phyloP scores from a whole-genome alignment of 2,888 invertebrate species.

The Catonia carolina region DNA sequence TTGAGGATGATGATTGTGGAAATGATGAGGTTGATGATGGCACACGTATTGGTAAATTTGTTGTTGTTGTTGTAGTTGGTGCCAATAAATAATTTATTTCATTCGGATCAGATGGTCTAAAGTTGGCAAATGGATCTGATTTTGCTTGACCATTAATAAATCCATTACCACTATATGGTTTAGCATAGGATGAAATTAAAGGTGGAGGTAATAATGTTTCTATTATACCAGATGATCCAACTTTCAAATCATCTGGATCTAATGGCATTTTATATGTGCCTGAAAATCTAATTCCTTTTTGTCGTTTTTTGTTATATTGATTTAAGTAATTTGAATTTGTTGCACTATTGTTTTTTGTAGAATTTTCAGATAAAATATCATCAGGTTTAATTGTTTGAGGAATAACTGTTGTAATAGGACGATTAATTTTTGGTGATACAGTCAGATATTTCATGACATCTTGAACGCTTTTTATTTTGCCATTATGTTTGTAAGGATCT shows the following conservation, averaged over 20 bases:
- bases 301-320: not conserved
- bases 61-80: not conserved
- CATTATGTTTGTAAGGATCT: constrained; percentile 18
- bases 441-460: constrained; percentile 13
- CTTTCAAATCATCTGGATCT: constrained; percentile 19
- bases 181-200: not conserved
- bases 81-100: constrained; percentile 20
- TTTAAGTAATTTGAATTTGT: not conserved
- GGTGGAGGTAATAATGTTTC: constrained; percentile 6
- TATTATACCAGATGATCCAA: constrained; percentile 6
- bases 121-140: constrained; percentile 29
- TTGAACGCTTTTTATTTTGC: constrained; percentile 12
- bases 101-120: constrained; percentile 30
- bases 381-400: not conserved
- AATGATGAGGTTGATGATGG: too few relatives aligned
- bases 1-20: too few relatives aligned
- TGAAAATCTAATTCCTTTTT: constrained; percentile 8
- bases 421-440: too few relatives aligned
- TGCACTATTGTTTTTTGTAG: not conserved
- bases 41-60: too few relatives aligned
- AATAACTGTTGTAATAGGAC: not conserved
- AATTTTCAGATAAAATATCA: not conserved
- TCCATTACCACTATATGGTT: constrained; percentile 28
- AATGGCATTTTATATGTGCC: constrained; percentile 19
- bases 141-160: constrained; percentile 20